Percentiles rank a stretch among this genome's conserved stretches.
Conservation (phyloP, 2,113 vertebrate species). For the Montifringilla adamsi region DNA sequence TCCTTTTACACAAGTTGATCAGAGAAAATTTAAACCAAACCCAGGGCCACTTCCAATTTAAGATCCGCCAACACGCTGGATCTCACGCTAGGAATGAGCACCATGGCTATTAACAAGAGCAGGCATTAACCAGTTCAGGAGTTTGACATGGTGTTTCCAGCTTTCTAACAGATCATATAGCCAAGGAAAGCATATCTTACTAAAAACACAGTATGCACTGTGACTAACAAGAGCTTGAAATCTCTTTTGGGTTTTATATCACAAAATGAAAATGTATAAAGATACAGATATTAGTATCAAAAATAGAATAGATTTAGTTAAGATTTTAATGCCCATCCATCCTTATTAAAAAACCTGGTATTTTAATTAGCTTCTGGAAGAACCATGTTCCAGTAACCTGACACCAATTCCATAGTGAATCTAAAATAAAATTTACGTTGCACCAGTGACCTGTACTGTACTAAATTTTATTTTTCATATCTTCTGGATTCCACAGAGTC, state of each 20-base stretch:
- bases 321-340: neutral
- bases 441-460: neutral
- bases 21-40: slow-evolving; percentile 35
- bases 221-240: neutral
- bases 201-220: neutral
- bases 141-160: neutral
- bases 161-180: slow-evolving; percentile 27
- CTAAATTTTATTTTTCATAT: neutral
- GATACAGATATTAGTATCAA: neutral
- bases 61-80: slow-evolving; percentile 13
- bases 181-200: slow-evolving; percentile 24
- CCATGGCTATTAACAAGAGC: neutral
- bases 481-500: neutral
- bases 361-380: slow-evolving; percentile 21
- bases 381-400: neutral
- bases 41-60: slow-evolving; percentile 29
- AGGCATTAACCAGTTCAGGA: neutral
- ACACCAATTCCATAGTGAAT: neutral
- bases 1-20: slow-evolving; percentile 23
- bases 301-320: neutral
- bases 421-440: slow-evolving; percentile 19
- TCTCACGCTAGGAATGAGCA: slow-evolving; percentile 59
- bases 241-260: neutral
- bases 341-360: neutral
- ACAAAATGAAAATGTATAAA: neutral